Evolutionary conservation across 2,113 vertebrate genomes (phyloP).

Genomic region (Rhegmatorhina hoffmannsi): DNA sequence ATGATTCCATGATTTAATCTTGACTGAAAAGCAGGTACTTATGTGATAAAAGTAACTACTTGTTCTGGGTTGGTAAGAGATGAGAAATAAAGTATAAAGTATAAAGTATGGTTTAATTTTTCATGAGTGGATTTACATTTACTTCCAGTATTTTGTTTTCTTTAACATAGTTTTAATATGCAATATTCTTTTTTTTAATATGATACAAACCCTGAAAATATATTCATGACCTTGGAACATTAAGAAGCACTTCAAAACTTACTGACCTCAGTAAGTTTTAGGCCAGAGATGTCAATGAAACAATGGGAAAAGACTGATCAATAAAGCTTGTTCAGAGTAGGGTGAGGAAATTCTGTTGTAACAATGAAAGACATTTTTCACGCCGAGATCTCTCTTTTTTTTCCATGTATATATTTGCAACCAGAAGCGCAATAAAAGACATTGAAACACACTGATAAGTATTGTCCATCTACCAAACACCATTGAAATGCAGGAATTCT

Average conservation of each 20-base stretch:
- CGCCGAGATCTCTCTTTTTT: neutral
- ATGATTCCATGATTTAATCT: neutral
- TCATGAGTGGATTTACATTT: neutral
- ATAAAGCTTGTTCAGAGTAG: neutral
- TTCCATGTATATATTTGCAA: neutral
- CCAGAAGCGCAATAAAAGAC: neutral
- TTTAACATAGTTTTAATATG: neutral
- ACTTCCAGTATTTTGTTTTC: neutral
- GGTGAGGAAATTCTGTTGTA: neutral
- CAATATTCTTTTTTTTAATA: neutral
- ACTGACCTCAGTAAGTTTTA: neutral
- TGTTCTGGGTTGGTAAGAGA: neutral
- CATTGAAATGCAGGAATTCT: slow-evolving; percentile 17
- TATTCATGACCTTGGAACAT: neutral
- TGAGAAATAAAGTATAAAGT: neutral
- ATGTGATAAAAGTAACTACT: neutral
- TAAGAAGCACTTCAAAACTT: neutral
- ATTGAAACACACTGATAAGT: neutral
- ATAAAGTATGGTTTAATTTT: neutral
- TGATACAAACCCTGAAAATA: neutral
- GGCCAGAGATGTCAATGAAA: neutral
- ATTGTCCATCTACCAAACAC: neutral
- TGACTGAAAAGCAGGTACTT: neutral
- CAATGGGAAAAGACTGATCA: neutral
- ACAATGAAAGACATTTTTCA: neutral